These are phyloP conservation scores for Cordilura impudica DNA, from an alignment of 2,888 invertebrate genomes.

Conservation along the genomic window DNA sequence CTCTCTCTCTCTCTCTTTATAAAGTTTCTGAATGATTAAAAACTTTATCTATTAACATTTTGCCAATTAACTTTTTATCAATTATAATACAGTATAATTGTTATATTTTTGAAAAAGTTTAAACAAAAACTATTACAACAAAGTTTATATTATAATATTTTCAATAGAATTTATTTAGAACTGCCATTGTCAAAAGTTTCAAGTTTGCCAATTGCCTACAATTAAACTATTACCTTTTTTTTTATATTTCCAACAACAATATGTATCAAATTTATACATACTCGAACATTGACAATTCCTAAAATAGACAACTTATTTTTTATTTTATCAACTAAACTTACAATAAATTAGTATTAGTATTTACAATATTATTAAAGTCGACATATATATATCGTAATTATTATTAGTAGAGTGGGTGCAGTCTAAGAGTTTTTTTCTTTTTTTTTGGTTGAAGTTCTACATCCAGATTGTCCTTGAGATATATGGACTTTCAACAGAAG, in stretches of 20 bases:
- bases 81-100: too few relatives aligned
- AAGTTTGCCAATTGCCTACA: too few relatives aligned
- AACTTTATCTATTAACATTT: too few relatives aligned
- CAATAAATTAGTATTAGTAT: conserved; percentile 19
- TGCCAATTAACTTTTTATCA: too few relatives aligned
- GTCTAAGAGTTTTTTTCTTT: conserved; percentile 70
- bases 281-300: conserved; percentile 46
- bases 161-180: too few relatives aligned
- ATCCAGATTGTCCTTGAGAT: neutral
- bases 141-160: too few relatives aligned
- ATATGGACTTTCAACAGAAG: neutral
- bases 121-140: too few relatives aligned
- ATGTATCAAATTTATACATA: conserved; percentile 53
- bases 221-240: neutral
- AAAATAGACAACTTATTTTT: conserved; percentile 53
- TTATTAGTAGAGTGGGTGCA: conserved; percentile 70
- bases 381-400: neutral
- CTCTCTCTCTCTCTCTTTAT: too few relatives aligned
- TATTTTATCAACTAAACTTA: conserved; percentile 44
- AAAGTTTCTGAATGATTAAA: too few relatives aligned
- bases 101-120: too few relatives aligned
- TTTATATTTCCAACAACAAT: conserved; percentile 17
- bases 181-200: too few relatives aligned
- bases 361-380: conserved; percentile 53
- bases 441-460: conserved; percentile 19